A percentile compares a stretch with the other conserved stretches of the same genome.
Conservation (phyloP, 2,113 vertebrate genomes). For the Suncus etruscus region DNA sequence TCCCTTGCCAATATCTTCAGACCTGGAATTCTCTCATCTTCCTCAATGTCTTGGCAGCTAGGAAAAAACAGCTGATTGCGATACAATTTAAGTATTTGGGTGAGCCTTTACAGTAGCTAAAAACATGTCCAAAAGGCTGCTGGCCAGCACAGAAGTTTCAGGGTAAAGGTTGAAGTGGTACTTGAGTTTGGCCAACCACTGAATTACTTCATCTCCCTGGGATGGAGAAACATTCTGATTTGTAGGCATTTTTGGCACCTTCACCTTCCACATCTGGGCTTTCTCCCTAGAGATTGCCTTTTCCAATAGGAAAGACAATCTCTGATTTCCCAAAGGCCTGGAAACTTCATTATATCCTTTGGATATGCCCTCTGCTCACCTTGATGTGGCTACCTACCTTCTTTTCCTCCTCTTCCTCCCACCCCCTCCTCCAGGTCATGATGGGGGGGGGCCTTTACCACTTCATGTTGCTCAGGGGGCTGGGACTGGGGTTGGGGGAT, state of each 20-base stretch:
- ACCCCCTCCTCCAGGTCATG: too few species aligned
- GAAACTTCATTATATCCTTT: slow-evolving; percentile 96
- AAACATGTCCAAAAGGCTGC: slow-evolving; percentile 97
- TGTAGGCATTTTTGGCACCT: slow-evolving; percentile 94
- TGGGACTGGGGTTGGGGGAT: too few species aligned
- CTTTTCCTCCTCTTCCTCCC: too few species aligned
- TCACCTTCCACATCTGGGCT: slow-evolving; percentile 96
- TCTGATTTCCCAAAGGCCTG: slow-evolving; percentile 96
- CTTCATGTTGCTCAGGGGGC: too few species aligned
- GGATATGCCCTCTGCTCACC: slow-evolving; percentile 95
- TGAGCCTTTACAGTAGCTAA: slow-evolving; percentile 94
- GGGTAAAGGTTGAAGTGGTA: slow-evolving; percentile 95
- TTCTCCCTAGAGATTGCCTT: slow-evolving; percentile 97
- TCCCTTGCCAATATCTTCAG: slow-evolving; percentile 93
- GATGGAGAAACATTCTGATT: slow-evolving; percentile 98
- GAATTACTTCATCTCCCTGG: slow-evolving; percentile 97
- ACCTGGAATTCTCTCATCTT: slow-evolving; percentile 96
- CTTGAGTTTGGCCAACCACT: slow-evolving; percentile 95
- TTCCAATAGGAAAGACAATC: slow-evolving; percentile 96
- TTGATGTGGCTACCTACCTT: slow-evolving; percentile 94
- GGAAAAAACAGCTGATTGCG: slow-evolving; percentile 89
- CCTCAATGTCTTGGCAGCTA: slow-evolving; percentile 96
- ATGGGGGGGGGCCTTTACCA: too few species aligned
- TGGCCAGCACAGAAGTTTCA: slow-evolving; percentile 96
- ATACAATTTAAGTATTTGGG: slow-evolving; percentile 99